Evolutionary conservation across 2,888 invertebrate species (phyloP).

Genomic region (Osedax frankpressi): DNA sequence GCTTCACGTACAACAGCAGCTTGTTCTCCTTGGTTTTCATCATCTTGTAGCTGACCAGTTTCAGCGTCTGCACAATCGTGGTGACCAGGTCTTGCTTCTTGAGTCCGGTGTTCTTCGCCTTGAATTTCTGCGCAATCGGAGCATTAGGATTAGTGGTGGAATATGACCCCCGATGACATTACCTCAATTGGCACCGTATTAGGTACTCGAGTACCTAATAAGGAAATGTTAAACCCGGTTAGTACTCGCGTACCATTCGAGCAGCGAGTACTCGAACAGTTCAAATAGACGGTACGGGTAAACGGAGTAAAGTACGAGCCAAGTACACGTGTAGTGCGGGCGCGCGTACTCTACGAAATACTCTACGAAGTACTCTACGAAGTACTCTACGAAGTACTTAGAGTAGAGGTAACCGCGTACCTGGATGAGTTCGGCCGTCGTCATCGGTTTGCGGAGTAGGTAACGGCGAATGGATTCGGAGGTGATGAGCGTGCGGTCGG

Average conservation of each 20-base stretch:
- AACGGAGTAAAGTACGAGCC: too few relatives aligned
- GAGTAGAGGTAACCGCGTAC: too few relatives aligned
- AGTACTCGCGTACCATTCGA: too few relatives aligned
- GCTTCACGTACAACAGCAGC: conserved; percentile 71
- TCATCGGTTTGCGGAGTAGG: conserved; percentile 89
- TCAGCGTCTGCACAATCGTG: conserved; percentile 83
- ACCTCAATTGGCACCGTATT: too few relatives aligned
- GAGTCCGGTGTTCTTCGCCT: conserved; percentile 78
- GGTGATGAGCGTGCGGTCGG: conserved; percentile 52
- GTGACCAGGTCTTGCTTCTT: conserved; percentile 79
- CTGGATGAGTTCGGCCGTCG: conserved; percentile 73
- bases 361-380: too few relatives aligned
- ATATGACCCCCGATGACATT: conserved; percentile 45
- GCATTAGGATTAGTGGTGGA: conserved; percentile 96
- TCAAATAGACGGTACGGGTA: too few relatives aligned
- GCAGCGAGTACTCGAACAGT: too few relatives aligned
- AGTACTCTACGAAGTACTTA: too few relatives aligned
- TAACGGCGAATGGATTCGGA: conserved; percentile 89
- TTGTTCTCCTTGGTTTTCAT: conserved; percentile 83
- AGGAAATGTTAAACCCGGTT: too few relatives aligned
- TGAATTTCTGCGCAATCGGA: conserved; percentile 79
- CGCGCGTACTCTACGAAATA: too few relatives aligned
- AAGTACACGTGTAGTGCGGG: too few relatives aligned
- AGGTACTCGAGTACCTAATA: too few relatives aligned
- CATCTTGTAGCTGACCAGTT: conserved; percentile 81